These are phyloP conservation scores for Falco rusticolus DNA, from an alignment of 2,797 vertebrate genomes.

Conservation along the genomic window DNA sequence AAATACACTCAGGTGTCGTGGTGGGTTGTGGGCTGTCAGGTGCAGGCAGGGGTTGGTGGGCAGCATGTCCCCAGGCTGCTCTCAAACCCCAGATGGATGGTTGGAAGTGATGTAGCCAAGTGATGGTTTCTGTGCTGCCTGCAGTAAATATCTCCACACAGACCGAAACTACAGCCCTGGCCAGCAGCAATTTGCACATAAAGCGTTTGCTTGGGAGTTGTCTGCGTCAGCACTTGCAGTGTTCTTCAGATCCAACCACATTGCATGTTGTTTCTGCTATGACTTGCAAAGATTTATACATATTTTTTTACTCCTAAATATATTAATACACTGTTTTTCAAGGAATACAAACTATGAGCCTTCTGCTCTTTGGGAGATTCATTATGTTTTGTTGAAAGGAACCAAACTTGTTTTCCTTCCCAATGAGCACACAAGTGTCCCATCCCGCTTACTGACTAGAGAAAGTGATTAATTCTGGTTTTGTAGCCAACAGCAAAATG, in stretches of 20 bases:
- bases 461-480: constrained; percentile 41
- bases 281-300: background rate
- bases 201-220: background rate
- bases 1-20: accelerated
- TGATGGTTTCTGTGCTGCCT: background rate
- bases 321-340: background rate
- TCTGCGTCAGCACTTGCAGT: background rate
- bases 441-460: background rate
- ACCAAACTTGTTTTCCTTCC: constrained; percentile 28
- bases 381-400: constrained; percentile 17
- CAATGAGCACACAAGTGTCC: background rate
- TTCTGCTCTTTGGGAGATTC: constrained; percentile 13
- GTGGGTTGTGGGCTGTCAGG: accelerated
- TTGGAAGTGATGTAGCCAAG: background rate
- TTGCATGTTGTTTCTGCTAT: background rate
- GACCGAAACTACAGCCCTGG: background rate
- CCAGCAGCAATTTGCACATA: background rate
- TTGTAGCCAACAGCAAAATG: background rate
- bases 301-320: background rate
- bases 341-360: background rate
- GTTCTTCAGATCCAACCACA: background rate
- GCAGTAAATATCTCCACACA: background rate
- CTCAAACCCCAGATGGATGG: background rate
- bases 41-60: background rate
- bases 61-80: background rate